Percentiles rank a stretch among this genome's conserved stretches.
These are phyloP conservation scores for Miniopterus natalensis DNA, from an alignment of 2,113 vertebrate genomes.

Conservation along the genomic window DNA sequence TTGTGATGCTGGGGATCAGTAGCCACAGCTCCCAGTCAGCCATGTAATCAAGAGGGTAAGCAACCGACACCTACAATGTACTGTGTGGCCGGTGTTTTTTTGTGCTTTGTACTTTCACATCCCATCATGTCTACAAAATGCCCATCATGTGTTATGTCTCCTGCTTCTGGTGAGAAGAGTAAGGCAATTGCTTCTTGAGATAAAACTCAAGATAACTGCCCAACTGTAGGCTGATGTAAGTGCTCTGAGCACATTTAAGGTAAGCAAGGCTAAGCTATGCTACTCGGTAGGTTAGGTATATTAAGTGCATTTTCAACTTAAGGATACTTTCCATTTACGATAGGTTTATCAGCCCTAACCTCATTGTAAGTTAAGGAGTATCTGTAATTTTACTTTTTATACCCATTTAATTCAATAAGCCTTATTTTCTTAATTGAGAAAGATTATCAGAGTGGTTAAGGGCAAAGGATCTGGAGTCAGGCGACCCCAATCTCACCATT, in stretches of 20 bases:
- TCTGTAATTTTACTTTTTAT: not conserved
- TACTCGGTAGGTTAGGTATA: not conserved
- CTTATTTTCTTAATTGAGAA: not conserved
- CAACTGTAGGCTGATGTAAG: not conserved
- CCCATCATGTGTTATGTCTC: not conserved
- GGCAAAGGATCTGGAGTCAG: not conserved
- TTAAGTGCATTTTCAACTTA: not conserved
- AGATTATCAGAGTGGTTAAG: not conserved
- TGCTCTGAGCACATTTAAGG: not conserved
- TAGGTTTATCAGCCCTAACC: not conserved
- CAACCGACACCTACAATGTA: no score
- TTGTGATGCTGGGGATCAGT: no score
- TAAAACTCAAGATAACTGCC: not conserved
- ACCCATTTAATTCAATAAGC: not conserved
- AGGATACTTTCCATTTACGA: not conserved
- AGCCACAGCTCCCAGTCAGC: not conserved
- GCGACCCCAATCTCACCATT: not conserved
- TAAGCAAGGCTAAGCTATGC: no score
- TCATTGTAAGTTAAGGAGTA: not conserved
- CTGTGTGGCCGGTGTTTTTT: not conserved
- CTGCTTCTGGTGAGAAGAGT: not conserved
- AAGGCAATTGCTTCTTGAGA: not conserved
- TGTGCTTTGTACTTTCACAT: not conserved
- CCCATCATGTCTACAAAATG: not conserved
- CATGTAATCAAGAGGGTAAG: not conserved